These are phyloP conservation scores for Megaceryle torquata DNA, from an alignment of 2,113 vertebrate species.

Conservation along the genomic window DNA sequence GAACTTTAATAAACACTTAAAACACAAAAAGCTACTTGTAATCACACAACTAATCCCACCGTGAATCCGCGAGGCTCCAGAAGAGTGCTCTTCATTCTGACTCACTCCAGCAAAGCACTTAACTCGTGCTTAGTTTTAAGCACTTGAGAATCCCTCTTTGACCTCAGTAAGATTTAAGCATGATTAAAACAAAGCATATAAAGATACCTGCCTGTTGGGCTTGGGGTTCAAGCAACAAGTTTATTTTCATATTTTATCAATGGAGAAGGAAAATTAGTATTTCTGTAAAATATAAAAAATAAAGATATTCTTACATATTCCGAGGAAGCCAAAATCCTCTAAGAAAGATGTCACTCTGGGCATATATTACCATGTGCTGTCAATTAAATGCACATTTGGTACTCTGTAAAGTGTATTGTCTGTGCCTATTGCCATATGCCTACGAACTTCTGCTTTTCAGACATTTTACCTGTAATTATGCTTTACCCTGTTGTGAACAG, in stretches of 20 bases:
- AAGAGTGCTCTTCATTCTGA: background rate
- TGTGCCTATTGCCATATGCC: background rate
- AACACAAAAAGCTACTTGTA: conserved; percentile 28
- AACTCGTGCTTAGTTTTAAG: background rate
- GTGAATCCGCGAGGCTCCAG: background rate
- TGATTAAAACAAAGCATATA: background rate
- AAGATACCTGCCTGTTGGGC: background rate
- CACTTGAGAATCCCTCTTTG: conserved; percentile 8
- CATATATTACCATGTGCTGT: background rate
- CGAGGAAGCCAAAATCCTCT: background rate
- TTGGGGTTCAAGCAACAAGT: background rate
- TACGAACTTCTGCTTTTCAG: background rate
- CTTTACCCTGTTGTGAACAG: background rate
- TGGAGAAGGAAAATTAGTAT: background rate
- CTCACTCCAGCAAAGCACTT: conserved; percentile 22
- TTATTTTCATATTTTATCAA: background rate
- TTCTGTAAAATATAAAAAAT: background rate
- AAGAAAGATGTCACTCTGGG: background rate
- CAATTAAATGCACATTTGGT: background rate
- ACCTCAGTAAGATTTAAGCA: conserved; percentile 13
- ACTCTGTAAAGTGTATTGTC: background rate
- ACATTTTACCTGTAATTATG: background rate
- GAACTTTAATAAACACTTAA: conserved; percentile 31
- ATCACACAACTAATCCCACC: conserved; percentile 34
- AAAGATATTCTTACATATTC: background rate